Conservation (phyloP, 2,113 vertebrate species). For the Platycercus adscitus region DNA sequence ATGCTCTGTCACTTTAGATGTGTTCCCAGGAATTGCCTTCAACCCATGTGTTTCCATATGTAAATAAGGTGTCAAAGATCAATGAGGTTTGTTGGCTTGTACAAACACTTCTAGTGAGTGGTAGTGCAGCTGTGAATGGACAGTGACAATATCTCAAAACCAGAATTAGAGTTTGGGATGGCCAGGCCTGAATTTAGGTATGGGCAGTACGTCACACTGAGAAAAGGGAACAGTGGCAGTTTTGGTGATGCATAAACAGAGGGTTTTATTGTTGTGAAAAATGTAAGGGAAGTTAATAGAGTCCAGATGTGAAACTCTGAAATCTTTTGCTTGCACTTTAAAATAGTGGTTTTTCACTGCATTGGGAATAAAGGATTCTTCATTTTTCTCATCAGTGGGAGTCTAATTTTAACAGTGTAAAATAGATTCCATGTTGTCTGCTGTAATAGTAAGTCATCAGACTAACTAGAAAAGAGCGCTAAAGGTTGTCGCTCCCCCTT, state of each 20-base stretch:
- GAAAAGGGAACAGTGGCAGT: neutral
- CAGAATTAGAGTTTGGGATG: fast-evolving
- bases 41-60: fast-evolving
- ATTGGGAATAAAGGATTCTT: neutral
- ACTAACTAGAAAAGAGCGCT: neutral
- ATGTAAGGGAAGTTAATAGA: neutral
- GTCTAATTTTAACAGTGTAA: neutral
- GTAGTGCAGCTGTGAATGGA: neutral
- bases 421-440: neutral
- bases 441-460: neutral
- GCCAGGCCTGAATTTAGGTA: neutral
- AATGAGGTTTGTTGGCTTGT: neutral
- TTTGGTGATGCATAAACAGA: neutral
- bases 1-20: neutral
- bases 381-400: neutral
- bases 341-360: neutral
- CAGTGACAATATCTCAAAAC: neutral
- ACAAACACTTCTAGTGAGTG: neutral
- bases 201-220: neutral
- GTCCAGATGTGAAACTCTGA: neutral
- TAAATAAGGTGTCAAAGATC: neutral
- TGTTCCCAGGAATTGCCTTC: neutral
- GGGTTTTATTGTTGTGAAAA: neutral
- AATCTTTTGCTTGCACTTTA: neutral
- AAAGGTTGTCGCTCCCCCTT: conserved; percentile 12